Base-by-base conservation (phyloP, 2,113 vertebrate species). In the Tricholaema leucomelas region DNA sequence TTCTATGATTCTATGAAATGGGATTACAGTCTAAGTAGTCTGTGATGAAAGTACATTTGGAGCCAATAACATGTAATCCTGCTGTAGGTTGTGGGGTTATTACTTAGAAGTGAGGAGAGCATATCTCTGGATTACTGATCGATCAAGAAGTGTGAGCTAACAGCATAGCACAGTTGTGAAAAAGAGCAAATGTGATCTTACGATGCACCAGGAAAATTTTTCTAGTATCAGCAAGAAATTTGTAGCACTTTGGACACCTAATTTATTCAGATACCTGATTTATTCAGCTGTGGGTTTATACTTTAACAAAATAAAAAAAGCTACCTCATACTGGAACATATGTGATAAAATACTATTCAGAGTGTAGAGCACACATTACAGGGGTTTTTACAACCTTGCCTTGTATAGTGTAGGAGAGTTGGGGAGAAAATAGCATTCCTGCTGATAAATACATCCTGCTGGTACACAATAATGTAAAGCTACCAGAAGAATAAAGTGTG, bases 1-100 rank as follows among this genome's bases (percentile, higher is more conserved):
- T n/a, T n/a, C n/a, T n/a, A n/a, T 40, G n/a, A n/a, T n/a, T n/a
- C n/a, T n/a, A n/a, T 40, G 10, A 40, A 12, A 40, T 40, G 38
- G 79, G 25, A 80, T 89, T 93, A 66, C 50, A 82, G 4, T 69
- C 58, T 64, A 87, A 91, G 60, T 72, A 91, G 81, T 58, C 63
- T 58, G 70, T 0, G 3, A 77, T 81, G 85, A 74, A 91, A 87
- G 71, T 71, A 92, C 78, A 73, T 91, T 93, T 92, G 67, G 63
- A 87, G 59, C 50, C 81, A 89, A 76, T 91, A 92, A 89, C 54
- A 87, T 81, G 28, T 64, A 91, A 80, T 91, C 87, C 72, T 73
- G 36, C 55, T 93, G 36, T 88, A 93, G 79, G 27, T 40, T 85
- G n/a, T 66, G 67, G 33, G 2, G 35, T 89, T 89, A 85, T 91